Evolutionary conservation across 2,113 vertebrate genomes (phyloP).

Genomic region (Zosterops borbonicus): DNA sequence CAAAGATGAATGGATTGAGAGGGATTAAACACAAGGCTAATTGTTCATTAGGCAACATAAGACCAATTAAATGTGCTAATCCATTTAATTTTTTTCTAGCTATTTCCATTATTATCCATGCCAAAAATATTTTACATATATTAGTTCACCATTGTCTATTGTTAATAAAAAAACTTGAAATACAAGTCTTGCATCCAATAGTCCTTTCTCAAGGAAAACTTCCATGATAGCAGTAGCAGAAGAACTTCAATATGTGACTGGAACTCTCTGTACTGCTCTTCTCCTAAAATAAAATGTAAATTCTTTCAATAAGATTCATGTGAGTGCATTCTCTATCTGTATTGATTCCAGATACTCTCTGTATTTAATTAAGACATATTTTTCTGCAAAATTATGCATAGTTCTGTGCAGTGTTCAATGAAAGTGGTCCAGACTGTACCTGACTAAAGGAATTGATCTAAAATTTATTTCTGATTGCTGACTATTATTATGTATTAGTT

Average conservation of each 20-base stretch:
- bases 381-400: not conserved
- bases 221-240: not conserved
- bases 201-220: not conserved
- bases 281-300: constrained; percentile 6
- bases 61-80: constrained; percentile 38
- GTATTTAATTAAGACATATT: constrained; percentile 18
- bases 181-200: not conserved
- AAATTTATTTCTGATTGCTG: not conserved
- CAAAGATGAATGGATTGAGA: not conserved
- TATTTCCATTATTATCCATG: constrained; percentile 8
- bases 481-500: not conserved
- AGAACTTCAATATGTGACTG: not conserved
- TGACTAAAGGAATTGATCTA: not conserved
- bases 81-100: constrained; percentile 25
- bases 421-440: not conserved
- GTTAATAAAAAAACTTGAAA: not conserved
- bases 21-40: constrained; percentile 51
- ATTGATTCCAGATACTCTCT: not conserved
- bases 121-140: not conserved
- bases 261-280: not conserved
- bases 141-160: constrained; percentile 6
- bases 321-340: not conserved
- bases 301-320: constrained; percentile 14
- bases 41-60: constrained; percentile 64
- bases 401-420: not conserved